phyloP scores from a whole-genome alignment of 2,888 invertebrate species.

The Hemicrepidius hirtus region DNA sequence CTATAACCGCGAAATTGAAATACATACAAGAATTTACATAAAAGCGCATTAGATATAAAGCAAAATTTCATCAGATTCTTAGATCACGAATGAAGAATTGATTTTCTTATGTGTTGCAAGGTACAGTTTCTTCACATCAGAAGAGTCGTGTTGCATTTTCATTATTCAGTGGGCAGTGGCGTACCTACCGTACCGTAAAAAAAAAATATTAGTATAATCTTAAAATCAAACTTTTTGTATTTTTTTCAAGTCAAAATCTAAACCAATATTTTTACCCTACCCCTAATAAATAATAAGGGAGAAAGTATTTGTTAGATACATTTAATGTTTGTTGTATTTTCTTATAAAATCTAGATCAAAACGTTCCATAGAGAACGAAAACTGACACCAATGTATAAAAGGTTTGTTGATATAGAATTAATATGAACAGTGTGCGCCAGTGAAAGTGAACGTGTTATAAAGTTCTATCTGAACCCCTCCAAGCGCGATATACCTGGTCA shows the following conservation, averaged over 20 bases:
- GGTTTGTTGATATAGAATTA: slow-evolving; percentile 4
- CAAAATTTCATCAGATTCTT: background rate
- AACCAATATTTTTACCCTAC: no score
- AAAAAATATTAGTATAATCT: no score
- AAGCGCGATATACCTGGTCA: slow-evolving; percentile 62
- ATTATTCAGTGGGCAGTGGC: background rate
- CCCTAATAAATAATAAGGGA: no score
- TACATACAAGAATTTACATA: background rate
- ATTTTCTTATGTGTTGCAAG: background rate
- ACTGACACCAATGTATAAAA: background rate
- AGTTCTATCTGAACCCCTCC: slow-evolving; percentile 49
- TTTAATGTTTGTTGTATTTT: no score
- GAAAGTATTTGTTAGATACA: no score
- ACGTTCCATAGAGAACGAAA: no score
- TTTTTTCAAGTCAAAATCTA: no score
- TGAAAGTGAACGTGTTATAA: slow-evolving; percentile 52
- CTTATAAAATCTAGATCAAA: no score
- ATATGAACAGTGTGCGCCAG: slow-evolving; percentile 40
- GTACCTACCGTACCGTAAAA: no score
- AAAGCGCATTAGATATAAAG: background rate
- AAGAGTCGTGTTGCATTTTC: background rate
- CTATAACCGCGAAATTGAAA: background rate
- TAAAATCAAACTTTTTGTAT: no score
- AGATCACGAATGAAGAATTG: background rate
- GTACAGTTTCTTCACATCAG: background rate